Conservation (phyloP, 2,797 vertebrate species). For the Pantherophis vulpinus region DNA sequence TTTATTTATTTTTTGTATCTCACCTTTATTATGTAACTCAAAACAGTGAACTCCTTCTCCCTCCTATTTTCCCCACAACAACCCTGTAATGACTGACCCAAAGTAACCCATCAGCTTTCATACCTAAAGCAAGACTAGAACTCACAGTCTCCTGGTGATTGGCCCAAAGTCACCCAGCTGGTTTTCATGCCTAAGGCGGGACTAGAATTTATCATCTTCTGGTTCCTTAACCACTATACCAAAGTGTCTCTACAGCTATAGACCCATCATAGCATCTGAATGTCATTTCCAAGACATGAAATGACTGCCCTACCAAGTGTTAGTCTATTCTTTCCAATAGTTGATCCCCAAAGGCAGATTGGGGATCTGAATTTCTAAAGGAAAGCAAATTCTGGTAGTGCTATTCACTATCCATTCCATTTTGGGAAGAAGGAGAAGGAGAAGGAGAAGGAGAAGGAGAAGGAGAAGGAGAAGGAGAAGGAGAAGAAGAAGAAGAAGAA, state of each 20-base stretch:
- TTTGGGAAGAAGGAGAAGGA: neutral
- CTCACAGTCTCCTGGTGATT: neutral
- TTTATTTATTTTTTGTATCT: neutral
- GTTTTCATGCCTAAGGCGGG: neutral
- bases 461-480: too few relatives aligned
- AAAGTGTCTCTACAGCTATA: neutral
- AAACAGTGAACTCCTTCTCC: neutral
- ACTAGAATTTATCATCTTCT: neutral
- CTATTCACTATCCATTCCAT: neutral
- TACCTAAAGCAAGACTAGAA: neutral
- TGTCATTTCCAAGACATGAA: neutral
- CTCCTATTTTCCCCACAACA: neutral
- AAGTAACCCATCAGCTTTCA: neutral
- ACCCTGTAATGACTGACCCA: neutral
- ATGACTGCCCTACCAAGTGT: neutral
- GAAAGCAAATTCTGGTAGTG: neutral
- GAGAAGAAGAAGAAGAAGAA: too few relatives aligned
- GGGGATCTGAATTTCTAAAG: neutral
- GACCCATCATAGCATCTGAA: neutral
- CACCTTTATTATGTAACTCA: neutral
- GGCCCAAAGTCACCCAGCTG: neutral
- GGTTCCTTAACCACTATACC: neutral
- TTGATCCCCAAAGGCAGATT: neutral
- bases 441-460: too few relatives aligned
- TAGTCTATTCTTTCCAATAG: neutral